A percentile compares a stretch with the other conserved stretches of the same genome.
Evolutionary conservation across 2,888 invertebrate genomes (phyloP).

Genomic region (Plagodis pulveraria): DNA sequence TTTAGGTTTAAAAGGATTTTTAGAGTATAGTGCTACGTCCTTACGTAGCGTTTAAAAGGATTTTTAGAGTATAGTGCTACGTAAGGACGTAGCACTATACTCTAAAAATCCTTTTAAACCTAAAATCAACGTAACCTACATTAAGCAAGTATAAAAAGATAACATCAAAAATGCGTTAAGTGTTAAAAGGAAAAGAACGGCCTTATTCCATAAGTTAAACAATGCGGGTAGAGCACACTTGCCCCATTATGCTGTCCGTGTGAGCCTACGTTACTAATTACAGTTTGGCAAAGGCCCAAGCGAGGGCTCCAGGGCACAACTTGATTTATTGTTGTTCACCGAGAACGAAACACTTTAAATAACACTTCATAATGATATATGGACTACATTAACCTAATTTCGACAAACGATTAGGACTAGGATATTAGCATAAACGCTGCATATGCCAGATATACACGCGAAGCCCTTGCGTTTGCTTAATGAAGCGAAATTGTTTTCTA

Average conservation of each 20-base stretch:
- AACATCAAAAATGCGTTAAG: slow-evolving; percentile 15
- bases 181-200: slow-evolving; percentile 40
- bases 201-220: slow-evolving; percentile 68
- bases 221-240: slow-evolving; percentile 61
- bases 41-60: too few relatives aligned
- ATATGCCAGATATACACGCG: slow-evolving; percentile 30
- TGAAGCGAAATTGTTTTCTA: slow-evolving; percentile 12
- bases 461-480: slow-evolving; percentile 23
- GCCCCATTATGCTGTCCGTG: slow-evolving; percentile 66
- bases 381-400: slow-evolving; percentile 52
- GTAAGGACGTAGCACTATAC: too few relatives aligned
- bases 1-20: too few relatives aligned
- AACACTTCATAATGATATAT: slow-evolving; percentile 63
- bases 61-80: too few relatives aligned
- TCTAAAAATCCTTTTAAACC: slow-evolving; percentile 2
- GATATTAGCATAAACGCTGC: slow-evolving; percentile 34
- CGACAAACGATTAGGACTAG: slow-evolving; percentile 38
- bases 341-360: slow-evolving; percentile 71
- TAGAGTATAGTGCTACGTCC: too few relatives aligned
- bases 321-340: slow-evolving; percentile 76
- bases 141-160: slow-evolving; percentile 5
- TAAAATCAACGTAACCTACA: slow-evolving; percentile 17
- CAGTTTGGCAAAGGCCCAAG: slow-evolving; percentile 75
- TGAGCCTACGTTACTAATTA: slow-evolving; percentile 74
- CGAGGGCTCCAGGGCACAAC: slow-evolving; percentile 58